phyloP scores from a whole-genome alignment of 2,113 vertebrate species.

The Damaliscus lunatus region DNA sequence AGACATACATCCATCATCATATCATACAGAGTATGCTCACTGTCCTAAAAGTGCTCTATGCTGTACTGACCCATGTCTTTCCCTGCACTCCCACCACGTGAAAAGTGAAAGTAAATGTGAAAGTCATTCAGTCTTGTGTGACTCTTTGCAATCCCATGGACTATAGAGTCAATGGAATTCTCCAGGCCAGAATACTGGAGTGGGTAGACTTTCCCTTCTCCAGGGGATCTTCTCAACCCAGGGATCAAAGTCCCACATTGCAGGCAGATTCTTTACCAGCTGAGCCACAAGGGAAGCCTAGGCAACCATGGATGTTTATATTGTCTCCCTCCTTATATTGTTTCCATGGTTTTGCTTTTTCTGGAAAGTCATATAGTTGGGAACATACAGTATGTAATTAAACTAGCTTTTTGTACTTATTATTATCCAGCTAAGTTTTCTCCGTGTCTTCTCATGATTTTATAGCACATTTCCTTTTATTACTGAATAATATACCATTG shows the following conservation, averaged over 20 bases:
- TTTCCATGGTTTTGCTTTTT: background rate
- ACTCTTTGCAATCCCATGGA: background rate
- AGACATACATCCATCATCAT: background rate
- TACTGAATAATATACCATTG: background rate
- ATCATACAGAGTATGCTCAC: background rate
- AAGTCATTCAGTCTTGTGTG: background rate
- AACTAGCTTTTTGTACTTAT: background rate
- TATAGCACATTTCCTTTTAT: background rate
- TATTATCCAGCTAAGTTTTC: background rate
- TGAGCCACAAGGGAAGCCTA: background rate
- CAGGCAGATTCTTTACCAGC: background rate
- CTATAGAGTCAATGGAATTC: background rate
- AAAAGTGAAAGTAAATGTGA: background rate
- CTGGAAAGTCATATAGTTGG: background rate
- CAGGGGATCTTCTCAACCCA: background rate
- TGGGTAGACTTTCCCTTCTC: background rate
- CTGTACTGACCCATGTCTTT: background rate
- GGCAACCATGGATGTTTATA: background rate
- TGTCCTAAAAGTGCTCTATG: background rate
- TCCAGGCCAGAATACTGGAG: background rate
- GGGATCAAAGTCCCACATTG: background rate
- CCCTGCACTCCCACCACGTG: background rate
- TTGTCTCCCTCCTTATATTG: background rate
- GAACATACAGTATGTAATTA: background rate
- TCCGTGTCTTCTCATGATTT: background rate